phyloP scores from a whole-genome alignment of 2,888 invertebrate genomes.

The Drosophila antonietae region DNA sequence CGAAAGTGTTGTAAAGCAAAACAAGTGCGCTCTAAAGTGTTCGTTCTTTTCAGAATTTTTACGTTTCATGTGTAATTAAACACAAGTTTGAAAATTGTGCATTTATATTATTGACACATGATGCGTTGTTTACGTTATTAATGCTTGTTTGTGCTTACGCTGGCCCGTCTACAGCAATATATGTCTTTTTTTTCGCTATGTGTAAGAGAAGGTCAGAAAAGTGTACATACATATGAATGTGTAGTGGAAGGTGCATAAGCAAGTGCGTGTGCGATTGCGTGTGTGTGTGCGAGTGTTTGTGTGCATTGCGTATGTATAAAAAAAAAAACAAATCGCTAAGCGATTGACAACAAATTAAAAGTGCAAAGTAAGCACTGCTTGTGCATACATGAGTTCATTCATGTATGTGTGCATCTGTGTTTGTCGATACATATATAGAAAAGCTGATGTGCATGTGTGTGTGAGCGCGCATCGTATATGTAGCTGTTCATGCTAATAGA shows the following conservation, averaged over 20 bases:
- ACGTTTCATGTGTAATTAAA: slow-evolving; percentile 58
- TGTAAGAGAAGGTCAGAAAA: slow-evolving; percentile 75
- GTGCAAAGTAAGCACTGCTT: slow-evolving; percentile 54
- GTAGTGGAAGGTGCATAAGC: slow-evolving; percentile 57
- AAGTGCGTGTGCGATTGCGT: slow-evolving; percentile 42
- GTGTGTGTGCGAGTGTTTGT: slow-evolving; percentile 27
- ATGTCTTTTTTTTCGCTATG: slow-evolving; percentile 46
- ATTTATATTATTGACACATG: slow-evolving; percentile 25
- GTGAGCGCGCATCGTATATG: slow-evolving; percentile 39
- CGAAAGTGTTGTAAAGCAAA: slow-evolving; percentile 62
- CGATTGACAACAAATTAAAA: slow-evolving; percentile 58
- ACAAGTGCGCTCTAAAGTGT: slow-evolving; percentile 57
- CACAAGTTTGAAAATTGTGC: slow-evolving; percentile 29
- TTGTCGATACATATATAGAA: slow-evolving; percentile 16
- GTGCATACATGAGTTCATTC: slow-evolving; percentile 19
- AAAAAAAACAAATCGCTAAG: slow-evolving; percentile 48
- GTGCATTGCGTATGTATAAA: slow-evolving; percentile 58
- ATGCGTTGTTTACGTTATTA: slow-evolving; percentile 20
- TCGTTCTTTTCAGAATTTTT: slow-evolving; percentile 62
- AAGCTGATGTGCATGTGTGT: slow-evolving; percentile 9
- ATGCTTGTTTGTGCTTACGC: slow-evolving; percentile 11
- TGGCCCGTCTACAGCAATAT: slow-evolving; percentile 24
- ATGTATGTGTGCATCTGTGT: slow-evolving; percentile 6
- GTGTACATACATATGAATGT: slow-evolving; percentile 62
- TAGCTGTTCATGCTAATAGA: slow-evolving; percentile 52